A percentile compares a stretch with the other conserved stretches of the same genome.
Evolutionary conservation across 2,113 vertebrate genomes (phyloP).

Genomic region (Elephantulus edwardii): DNA sequence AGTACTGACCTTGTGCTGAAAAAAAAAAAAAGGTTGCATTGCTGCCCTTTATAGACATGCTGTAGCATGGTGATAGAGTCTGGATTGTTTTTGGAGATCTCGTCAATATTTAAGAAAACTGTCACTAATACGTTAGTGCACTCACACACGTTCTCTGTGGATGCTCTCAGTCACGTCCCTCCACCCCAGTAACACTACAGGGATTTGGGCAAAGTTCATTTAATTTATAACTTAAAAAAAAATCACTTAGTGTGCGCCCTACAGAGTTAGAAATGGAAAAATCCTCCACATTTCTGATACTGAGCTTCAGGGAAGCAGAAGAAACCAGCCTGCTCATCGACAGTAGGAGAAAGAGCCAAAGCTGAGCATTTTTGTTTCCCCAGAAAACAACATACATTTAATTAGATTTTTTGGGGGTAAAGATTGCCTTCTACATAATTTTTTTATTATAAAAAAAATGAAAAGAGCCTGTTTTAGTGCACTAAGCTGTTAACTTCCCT

Average conservation of each 20-base stretch:
- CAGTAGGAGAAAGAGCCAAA: constrained; percentile 72
- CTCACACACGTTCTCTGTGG: background rate
- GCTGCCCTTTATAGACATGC: constrained; percentile 69
- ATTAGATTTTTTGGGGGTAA: background rate
- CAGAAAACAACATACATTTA: constrained; percentile 47
- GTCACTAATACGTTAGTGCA: constrained; percentile 51
- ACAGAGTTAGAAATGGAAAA: constrained; percentile 56
- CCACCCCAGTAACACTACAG: constrained; percentile 63
- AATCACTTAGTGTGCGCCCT: constrained; percentile 55
- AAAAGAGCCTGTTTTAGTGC: constrained; percentile 62
- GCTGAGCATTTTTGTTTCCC: constrained; percentile 64
- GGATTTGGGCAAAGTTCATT: constrained; percentile 66
- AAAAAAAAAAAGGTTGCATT: constrained; percentile 42
- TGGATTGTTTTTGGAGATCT: constrained; percentile 55
- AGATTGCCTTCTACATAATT: constrained; percentile 52
- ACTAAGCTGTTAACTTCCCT: constrained; percentile 61
- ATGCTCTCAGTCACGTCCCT: constrained; percentile 74
- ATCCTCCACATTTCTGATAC: constrained; percentile 46
- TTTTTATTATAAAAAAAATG: constrained; percentile 65
- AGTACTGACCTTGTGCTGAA: constrained; percentile 59
- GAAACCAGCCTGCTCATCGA: constrained; percentile 68
- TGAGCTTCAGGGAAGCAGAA: constrained; percentile 50
- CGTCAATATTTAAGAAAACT: constrained; percentile 56
- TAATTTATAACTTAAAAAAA: constrained; percentile 58
- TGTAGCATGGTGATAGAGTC: constrained; percentile 59